Base-by-base conservation (phyloP, 1,140 invertebrate genomes). In the Rhysida immarginata region DNA sequence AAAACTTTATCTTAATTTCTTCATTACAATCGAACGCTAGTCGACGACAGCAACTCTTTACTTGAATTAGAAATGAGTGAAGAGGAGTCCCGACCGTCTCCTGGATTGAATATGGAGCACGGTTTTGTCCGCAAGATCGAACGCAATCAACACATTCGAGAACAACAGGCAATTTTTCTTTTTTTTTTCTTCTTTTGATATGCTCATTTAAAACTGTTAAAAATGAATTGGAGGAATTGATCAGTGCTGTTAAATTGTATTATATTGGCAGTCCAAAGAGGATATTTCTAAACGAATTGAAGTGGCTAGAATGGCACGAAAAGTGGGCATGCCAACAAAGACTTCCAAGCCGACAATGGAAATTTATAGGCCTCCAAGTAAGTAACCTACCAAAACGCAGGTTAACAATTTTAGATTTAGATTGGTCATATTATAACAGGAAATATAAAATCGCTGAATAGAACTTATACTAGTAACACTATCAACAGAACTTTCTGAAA, bases 281-380 rank as follows among this genome's bases (percentile, higher is more conserved):
- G 53, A 57, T 58, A 25, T 44, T n/a, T 45, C 52, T 24, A 29
- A 53, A 26, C 50, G 43, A 26, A 45, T 58, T 26, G 59, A 60
- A 41, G 21, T 52, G 2, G 29, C 50, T n/a, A 57, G 45, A 20
- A 23, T 29, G 14, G 41, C 48, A 14, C 51, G 49, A 25, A 50
- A 52, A 25, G 26, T 53, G 26, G 56, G 48, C 11, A 14, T 51
- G 21, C 18, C 52, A 8, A n/a, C 55, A 24, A 65, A 66, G 64
- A 44, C 57, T 23, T 49, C 54, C 3, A 87, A 89, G 71, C 86
- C 85, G 3, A 84, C 84, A 23, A 78, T 88, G 68, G 84, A 88
- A 74, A 85, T 89, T 62, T 89, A 90, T 68, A 78, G 85, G 65
- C 87, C 87, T 21, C 86, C 86, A 68, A 87, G 86, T 84, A 72